Conservation (phyloP, 2,888 invertebrate species). For the Catocala nupta region DNA sequence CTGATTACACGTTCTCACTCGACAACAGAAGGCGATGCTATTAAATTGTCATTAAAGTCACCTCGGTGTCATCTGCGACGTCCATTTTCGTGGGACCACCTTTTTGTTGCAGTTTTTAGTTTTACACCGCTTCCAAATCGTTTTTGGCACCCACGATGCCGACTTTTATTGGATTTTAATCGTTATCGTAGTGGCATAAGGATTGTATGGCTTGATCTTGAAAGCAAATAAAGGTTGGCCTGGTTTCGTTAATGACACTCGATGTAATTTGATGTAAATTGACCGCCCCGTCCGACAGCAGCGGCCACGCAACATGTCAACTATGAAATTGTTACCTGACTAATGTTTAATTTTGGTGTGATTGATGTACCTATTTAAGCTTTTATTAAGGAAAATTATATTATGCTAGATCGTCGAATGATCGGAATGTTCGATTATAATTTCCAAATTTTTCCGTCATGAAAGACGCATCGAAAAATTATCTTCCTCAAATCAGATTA, state of each 20-base stretch:
- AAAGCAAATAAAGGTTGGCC: conserved; percentile 59
- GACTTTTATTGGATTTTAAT: conserved; percentile 56
- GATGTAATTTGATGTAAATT: conserved; percentile 85
- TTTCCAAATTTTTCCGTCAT: conserved; percentile 6
- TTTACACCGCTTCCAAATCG: conserved; percentile 62
- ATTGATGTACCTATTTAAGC: conserved; percentile 72
- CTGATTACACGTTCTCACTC: conserved; percentile 79
- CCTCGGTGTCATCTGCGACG: conserved; percentile 83
- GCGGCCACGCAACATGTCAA: conserved; percentile 83
- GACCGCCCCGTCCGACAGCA: conserved; percentile 71
- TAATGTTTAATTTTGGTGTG: conserved; percentile 67
- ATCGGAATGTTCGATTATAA: conserved; percentile 3
- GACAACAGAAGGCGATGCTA: conserved; percentile 82
- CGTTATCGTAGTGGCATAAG: conserved; percentile 58
- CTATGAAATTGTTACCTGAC: conserved; percentile 83
- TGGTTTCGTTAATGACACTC: conserved; percentile 80
- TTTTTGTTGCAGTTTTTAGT: conserved; percentile 85
- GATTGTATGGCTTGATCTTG: conserved; percentile 45
- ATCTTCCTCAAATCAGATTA: conserved; percentile 58
- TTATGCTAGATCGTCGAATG: conserved; percentile 23
- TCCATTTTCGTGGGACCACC: conserved; percentile 78
- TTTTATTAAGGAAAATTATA: conserved; percentile 30
- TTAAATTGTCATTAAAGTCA: conserved; percentile 86
- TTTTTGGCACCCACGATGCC: conserved; percentile 19
- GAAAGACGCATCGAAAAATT: conserved; percentile 33